Percentiles rank a stretch among this genome's conserved stretches.
phyloP scores from a whole-genome alignment of 2,113 vertebrate species.

The Chaetorhynchus papuensis region DNA sequence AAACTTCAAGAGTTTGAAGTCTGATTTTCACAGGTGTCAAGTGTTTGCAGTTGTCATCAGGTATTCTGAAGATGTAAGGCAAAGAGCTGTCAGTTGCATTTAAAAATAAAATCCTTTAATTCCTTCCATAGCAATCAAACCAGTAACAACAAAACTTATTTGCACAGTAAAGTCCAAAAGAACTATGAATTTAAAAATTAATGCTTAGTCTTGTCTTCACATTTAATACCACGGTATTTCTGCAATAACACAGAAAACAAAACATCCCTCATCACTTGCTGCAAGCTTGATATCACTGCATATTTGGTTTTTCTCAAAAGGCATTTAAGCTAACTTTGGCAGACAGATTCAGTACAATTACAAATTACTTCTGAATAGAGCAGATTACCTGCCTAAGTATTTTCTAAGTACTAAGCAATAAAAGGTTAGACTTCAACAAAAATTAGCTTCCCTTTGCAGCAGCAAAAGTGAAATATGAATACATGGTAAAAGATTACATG shows the following conservation, averaged over 20 bases:
- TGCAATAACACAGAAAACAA: neutral
- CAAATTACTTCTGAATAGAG: neutral
- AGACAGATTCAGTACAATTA: neutral
- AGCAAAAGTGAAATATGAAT: neutral
- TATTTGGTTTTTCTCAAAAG: neutral
- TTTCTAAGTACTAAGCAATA: neutral
- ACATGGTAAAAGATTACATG: neutral
- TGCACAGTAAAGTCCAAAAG: neutral
- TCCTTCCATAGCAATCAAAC: neutral
- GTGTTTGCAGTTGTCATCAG: neutral
- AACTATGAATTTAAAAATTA: neutral
- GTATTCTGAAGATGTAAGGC: neutral
- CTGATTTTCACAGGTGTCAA: neutral
- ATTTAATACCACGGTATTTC: neutral
- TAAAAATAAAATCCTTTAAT: neutral
- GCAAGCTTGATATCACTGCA: neutral
- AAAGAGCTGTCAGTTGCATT: neutral
- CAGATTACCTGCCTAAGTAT: neutral
- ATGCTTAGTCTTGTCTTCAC: neutral
- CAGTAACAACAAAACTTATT: neutral
- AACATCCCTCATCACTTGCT: neutral
- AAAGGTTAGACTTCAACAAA: neutral
- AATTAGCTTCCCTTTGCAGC: neutral
- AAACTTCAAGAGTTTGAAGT: neutral
- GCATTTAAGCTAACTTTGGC: neutral